phyloP scores from a whole-genome alignment of 1,140 invertebrate species.

The Aphelenchoides avenae region DNA sequence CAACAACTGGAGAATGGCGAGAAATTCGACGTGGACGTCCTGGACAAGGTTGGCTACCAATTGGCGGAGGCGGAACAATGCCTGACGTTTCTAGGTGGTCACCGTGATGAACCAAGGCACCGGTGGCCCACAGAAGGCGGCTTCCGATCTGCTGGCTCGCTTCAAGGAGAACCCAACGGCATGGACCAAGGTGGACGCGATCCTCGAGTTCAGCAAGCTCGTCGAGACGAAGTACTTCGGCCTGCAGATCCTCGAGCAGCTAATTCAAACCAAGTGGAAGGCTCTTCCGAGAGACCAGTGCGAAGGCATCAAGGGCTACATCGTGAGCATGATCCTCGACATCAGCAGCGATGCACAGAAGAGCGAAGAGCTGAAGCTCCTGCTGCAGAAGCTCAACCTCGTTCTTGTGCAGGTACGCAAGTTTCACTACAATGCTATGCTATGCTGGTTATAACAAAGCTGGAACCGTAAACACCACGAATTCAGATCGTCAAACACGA shows the following conservation, averaged over 20 bases:
- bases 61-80: background rate
- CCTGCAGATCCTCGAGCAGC: constrained; percentile 95
- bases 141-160: constrained; percentile 37
- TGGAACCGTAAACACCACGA: too few species aligned
- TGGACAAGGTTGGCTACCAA: constrained; percentile 24
- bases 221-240: constrained; percentile 99
- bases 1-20: constrained; percentile 27
- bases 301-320: constrained; percentile 79
- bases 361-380: constrained; percentile 84
- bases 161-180: constrained; percentile 37
- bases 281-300: constrained; percentile 93
- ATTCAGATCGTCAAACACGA: constrained; percentile 91
- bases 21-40: constrained; percentile 34
- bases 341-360: constrained; percentile 84
- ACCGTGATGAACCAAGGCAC: constrained; percentile 43
- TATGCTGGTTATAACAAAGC: constrained; percentile 3
- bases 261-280: constrained; percentile 99
- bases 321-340: constrained; percentile 91
- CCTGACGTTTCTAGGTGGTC: constrained; percentile 24
- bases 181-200: constrained; percentile 77
- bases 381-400: constrained; percentile 97
- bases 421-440: constrained; percentile 21
- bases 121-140: constrained; percentile 35
- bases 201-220: constrained; percentile 86
- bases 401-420: constrained; percentile 80